Base-by-base conservation (phyloP, 2,113 vertebrate genomes). In the Dromas ardeola region DNA sequence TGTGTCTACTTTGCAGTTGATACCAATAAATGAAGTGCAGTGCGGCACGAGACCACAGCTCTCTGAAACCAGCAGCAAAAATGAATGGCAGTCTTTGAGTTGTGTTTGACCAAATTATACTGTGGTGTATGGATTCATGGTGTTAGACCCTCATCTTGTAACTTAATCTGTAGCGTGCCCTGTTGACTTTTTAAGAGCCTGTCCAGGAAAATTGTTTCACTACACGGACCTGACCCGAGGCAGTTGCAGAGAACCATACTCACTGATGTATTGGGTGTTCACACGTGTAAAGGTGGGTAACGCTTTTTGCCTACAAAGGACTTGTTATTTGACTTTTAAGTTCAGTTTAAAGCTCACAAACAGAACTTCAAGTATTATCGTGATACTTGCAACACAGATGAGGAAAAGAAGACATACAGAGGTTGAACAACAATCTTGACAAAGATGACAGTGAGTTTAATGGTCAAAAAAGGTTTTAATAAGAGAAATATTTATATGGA, bases 271-370 rank as follows among this genome's bases (percentile, higher is more conserved):
- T 55, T 13, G 40, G 69, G 45, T 0, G 1, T 49, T 73, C 53
- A 36, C 45, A 6, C 0, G 0, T 4, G 59, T 17, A 17, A 20
- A 65, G 11, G 27, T 47, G 18, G 26, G 62, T 2, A 25, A 22
- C 1, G 2, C 62, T 29, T 45, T 27, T 61, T 53, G 59, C 20
- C 65, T 78, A 1, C 43, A 27, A 19, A 79, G 21, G 43, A 15
- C 11, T 16, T 25, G 10, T 45, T 50, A 8, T 25, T 50, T 61
- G 72, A 19, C 30, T 90, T 85, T 8, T 21, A 38, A 43, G 9
- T 62, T 66, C 15, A 22, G 17, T 53, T 27, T 52, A 30, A 90
- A 80, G 34, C 9, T 86, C 63, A 62, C 26, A 52, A 21, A 56
- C 23, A 56, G 52, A 50, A 38, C 16, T 40, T 71, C 0, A 0